Conservation (phyloP, 2,797 vertebrate genomes). For the Sternotherus odoratus region DNA sequence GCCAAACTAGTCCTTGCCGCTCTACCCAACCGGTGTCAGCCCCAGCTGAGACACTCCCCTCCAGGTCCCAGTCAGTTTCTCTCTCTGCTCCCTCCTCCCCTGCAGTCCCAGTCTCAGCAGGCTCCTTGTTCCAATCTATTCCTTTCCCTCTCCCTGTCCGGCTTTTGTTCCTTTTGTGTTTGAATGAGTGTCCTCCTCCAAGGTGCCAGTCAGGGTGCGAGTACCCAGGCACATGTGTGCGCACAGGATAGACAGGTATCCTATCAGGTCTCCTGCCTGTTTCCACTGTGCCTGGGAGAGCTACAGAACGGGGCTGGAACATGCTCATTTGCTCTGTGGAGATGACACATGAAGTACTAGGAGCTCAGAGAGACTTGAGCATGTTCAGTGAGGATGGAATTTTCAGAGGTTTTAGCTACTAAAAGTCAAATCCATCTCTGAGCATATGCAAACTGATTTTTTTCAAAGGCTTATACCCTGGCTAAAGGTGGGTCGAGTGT, state of each 20-base stretch:
- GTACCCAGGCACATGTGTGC: neutral
- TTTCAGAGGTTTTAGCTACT: neutral
- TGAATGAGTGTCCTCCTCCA: neutral
- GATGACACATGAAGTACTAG: neutral
- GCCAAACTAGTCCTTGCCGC: neutral
- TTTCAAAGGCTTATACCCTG: neutral
- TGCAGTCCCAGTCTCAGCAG: neutral
- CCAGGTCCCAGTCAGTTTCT: neutral
- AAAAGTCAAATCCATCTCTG: neutral
- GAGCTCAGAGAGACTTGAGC: neutral
- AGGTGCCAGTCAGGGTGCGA: neutral
- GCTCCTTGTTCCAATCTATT: neutral
- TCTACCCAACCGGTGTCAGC: neutral
- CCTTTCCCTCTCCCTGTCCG: neutral
- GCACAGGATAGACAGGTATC: neutral
- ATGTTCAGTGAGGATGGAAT: neutral
- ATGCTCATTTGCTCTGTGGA: neutral
- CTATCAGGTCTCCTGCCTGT: neutral
- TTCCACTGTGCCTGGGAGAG: neutral
- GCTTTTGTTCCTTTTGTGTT: neutral
- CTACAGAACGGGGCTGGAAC: neutral
- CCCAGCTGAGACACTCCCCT: neutral
- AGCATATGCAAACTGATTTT: neutral
- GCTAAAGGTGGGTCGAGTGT: neutral
- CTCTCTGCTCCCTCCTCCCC: neutral